Evolutionary conservation across 1,140 invertebrate species (phyloP), one percentile per base, ranked within the genome.

Genomic region (Aricia agestis): DNA sequence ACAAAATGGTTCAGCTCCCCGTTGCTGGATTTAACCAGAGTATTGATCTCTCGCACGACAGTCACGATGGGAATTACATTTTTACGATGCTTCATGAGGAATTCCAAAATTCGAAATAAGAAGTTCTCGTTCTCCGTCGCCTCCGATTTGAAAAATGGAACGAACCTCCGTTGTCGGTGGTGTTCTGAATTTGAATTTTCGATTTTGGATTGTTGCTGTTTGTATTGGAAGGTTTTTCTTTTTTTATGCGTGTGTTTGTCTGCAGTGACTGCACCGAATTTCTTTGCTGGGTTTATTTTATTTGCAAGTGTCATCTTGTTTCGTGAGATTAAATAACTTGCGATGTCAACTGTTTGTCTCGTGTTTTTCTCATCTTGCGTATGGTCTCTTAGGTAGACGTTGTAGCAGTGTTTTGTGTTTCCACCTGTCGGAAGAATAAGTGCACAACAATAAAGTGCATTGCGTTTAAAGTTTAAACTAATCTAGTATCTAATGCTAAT

Each of bases 1-100:
- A 78, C 72, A 1, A 76, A 45, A 41, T 89, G 81, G 61, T 76
- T 85, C n/a, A 85, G 68, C 45, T 87, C 81, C 0, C 82, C 79
- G 6, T 82, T 80, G 0, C 66, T 76, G 6, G 79, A 84, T 72
- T 79, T 82, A 0, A 89, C 75, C 1, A 85, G 17, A 0, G 86
- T 87, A 18, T 78, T 82, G 6, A 87, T 86, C 58, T 86, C 85
- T 25, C 83, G 67, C 61, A 82, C 78, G 0, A 89, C 79, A 0
- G 81, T 80, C 6, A 85, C 65, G 0, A 86, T 73, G n/a, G 86
- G 86, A 3, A 82, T 45, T 0, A 82, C 71, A 2, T 74, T 78
- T 66, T 74, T 78, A 0, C 78, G 57, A 15, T 86, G 75, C 25
- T 67, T 79, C 0, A 80, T 25, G 1, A 86, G 18, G 25, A 85